Evolutionary conservation across 1,140 invertebrate species (phyloP).

Genomic region (Chrysomallon squamiferum): DNA sequence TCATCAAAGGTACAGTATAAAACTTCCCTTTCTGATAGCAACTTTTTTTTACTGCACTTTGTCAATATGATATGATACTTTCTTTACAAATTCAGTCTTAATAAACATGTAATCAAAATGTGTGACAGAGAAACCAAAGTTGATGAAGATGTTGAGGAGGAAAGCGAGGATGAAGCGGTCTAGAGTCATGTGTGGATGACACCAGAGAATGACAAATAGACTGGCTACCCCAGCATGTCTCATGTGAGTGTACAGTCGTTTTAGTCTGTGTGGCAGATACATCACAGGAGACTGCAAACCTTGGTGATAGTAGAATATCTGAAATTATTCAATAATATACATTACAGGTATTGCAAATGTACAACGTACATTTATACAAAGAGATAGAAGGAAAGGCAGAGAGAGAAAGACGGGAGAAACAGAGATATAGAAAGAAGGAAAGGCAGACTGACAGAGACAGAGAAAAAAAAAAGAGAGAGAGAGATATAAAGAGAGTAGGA

Average conservation of each 20-base stretch:
- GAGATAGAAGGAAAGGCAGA: too few relatives aligned
- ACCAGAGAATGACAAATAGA: constrained; percentile 29
- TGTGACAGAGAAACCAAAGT: not conserved
- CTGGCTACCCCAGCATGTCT: constrained; percentile 24
- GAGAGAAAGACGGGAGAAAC: too few relatives aligned
- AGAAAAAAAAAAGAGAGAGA: too few relatives aligned
- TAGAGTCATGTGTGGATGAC: constrained; percentile 31
- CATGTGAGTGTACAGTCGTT: constrained; percentile 21
- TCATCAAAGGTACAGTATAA: too few relatives aligned
- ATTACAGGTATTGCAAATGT: too few relatives aligned
- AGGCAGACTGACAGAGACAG: too few relatives aligned
- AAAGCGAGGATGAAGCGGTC: constrained; percentile 32
- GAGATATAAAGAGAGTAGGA: too few relatives aligned
- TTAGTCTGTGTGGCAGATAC: constrained; percentile 1
- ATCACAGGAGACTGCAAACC: not conserved
- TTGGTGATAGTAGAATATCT: constrained; percentile 10
- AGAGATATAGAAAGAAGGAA: too few relatives aligned
- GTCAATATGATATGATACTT: not conserved
- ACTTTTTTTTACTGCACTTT: not conserved
- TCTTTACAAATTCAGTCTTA: not conserved
- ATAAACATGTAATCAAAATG: not conserved
- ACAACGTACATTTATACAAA: too few relatives aligned
- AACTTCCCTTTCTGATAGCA: too few relatives aligned
- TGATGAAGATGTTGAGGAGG: constrained; percentile 8
- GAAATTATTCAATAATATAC: too few relatives aligned